Conservation (phyloP, 1,140 invertebrate genomes). For the Epicauta chinensis region DNA sequence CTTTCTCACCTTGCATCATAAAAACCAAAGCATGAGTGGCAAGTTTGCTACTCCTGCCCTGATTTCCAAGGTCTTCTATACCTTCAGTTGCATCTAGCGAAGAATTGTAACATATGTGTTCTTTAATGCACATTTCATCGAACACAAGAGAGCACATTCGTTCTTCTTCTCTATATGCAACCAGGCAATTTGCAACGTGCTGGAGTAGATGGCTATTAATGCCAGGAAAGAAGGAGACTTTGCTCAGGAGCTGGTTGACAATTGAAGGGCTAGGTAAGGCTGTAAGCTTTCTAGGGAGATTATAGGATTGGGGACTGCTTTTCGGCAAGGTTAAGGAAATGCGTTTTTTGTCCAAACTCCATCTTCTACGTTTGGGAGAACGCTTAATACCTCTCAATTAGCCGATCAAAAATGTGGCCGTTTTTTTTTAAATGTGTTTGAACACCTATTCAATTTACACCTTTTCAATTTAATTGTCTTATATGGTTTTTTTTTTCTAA, state of each 20-base stretch:
- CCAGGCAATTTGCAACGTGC: conserved; percentile 4
- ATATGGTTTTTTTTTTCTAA: no score
- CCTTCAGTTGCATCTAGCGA: background rate
- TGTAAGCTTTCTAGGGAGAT: conserved; percentile 2
- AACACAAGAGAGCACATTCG: conserved; percentile 8
- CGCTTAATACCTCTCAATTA: background rate
- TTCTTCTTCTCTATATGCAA: conserved; percentile 10
- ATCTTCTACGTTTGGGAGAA: conserved; percentile 2
- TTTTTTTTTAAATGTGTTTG: no score
- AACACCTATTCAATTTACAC: no score
- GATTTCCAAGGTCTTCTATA: conserved; percentile 4
- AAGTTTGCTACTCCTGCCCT: background rate
- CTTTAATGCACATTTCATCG: conserved; percentile 14
- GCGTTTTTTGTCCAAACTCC: conserved; percentile 15
- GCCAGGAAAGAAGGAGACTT: conserved; percentile 14
- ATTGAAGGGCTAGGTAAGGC: conserved; percentile 5
- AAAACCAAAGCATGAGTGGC: conserved; percentile 11
- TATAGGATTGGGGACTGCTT: conserved; percentile 2
- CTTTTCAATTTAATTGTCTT: no score
- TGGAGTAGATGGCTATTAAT: conserved; percentile 12
- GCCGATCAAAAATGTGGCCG: no score
- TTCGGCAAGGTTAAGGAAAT: conserved; percentile 15
- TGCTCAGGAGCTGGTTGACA: conserved; percentile 4
- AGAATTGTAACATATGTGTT: conserved; percentile 10
- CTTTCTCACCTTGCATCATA: conserved; percentile 1